Percentiles rank a stretch among this genome's conserved stretches.
phyloP scores from a whole-genome alignment of 2,113 vertebrate species.

The Ardeotis arabs region DNA sequence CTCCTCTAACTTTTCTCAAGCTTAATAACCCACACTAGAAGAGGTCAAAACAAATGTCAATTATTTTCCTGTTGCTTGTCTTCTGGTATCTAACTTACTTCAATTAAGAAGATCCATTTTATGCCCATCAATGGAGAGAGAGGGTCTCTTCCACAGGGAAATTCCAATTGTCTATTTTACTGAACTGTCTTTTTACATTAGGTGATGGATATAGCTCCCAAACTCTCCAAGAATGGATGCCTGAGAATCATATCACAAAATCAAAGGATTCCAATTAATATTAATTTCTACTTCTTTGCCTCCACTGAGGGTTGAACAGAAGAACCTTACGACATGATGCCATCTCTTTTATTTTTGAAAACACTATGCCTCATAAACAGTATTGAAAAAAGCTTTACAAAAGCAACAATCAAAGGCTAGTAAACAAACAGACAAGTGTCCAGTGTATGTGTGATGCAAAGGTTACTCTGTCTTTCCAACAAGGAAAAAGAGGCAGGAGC shows the following conservation, averaged over 20 bases:
- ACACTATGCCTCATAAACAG: not conserved
- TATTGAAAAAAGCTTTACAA: not conserved
- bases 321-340: not conserved
- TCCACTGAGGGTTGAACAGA: not conserved
- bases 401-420: not conserved
- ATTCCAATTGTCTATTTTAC: not conserved
- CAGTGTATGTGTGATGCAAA: not conserved
- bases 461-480: not conserved
- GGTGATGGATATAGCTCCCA: not conserved
- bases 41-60: not conserved
- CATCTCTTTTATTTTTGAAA: not conserved
- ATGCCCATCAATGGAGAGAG: not conserved
- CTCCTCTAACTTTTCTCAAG: not conserved
- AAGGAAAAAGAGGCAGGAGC: not conserved
- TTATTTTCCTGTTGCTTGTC: not conserved
- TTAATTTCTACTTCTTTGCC: not conserved
- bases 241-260: not conserved
- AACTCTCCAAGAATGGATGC: not conserved
- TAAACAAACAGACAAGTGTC: not conserved
- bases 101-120: not conserved
- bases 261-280: not conserved
- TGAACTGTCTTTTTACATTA: not conserved
- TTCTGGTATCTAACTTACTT: not conserved
- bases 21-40: not conserved
- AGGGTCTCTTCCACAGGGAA: not conserved